Evolutionary conservation across 2,888 invertebrate species (phyloP).

Genomic region (Drosophila trichaetosa): DNA sequence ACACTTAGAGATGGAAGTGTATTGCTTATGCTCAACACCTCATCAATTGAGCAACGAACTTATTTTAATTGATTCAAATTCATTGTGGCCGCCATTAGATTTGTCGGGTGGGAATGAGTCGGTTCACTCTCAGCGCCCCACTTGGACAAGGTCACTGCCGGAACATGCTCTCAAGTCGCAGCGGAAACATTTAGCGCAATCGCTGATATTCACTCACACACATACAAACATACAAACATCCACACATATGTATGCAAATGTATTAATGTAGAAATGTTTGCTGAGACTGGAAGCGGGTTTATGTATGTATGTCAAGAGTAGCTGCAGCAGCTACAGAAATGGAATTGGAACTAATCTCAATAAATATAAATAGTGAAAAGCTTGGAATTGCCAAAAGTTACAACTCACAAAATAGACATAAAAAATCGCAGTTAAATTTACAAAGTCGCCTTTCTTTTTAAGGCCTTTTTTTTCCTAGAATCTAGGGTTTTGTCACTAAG

Average conservation of each 20-base stretch:
- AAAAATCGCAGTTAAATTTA: not conserved
- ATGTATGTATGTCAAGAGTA: not conserved
- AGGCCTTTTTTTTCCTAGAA: not conserved
- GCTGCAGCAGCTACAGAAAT: not conserved
- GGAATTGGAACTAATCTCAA: not conserved
- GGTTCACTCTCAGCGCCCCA: slow-evolving; percentile 14
- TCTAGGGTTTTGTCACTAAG: not conserved
- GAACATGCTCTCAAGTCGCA: slow-evolving; percentile 36
- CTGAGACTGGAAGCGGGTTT: not conserved
- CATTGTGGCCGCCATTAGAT: slow-evolving; percentile 18
- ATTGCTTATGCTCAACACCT: not conserved
- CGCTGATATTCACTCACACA: slow-evolving; percentile 6
- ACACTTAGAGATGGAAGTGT: slow-evolving; percentile 1
- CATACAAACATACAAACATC: not conserved
- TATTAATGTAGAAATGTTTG: not conserved
- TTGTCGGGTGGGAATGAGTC: not conserved
- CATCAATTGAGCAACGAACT: slow-evolving; percentile 28
- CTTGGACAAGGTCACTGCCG: slow-evolving; percentile 49
- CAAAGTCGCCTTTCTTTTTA: not conserved
- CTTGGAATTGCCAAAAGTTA: not conserved
- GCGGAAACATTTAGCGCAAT: slow-evolving; percentile 49
- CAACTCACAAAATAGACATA: not conserved
- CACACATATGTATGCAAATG: not conserved
- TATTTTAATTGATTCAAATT: slow-evolving; percentile 49
- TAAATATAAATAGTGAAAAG: not conserved